Base-by-base conservation (phyloP, 2,888 invertebrate species). In the Oxytorus armatus region DNA sequence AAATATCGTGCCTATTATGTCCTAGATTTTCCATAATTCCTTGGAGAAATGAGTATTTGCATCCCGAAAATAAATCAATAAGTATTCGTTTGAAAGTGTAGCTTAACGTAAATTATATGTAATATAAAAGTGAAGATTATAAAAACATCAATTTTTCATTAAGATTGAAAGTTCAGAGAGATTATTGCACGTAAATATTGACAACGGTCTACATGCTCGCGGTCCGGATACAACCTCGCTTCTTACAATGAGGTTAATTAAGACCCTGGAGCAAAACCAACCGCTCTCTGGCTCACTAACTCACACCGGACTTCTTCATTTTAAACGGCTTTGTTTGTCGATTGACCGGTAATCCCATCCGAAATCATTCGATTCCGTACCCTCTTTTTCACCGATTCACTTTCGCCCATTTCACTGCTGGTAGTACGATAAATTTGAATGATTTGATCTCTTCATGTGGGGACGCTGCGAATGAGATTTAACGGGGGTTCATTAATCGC, bases 241-340 rank as follows among this genome's bases (percentile, higher is more conserved):
- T 81, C 83, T 86, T 85, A 81, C 84, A 79, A 82, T 80, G 77
- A 78, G 79, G 84, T 86, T 88, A 88, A 88, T 88, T 88, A 87
- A 88, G 86, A 87, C 73, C 84, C 82, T 83, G 29, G 10, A 57
- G 57, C 49, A 70, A 39, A 63, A 65, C 36, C 65, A 63, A 59
- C 33, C 29, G 23, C 47, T 61, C 29, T 49, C 36, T n/a, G 23
- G 57, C 42, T 61, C 44, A n/a, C 59, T n/a, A 44, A 51, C 44
- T 57, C 59, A 66, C 55, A 51, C 73, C 77, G 72, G 49, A 78
- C 36, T 70, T 82, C 73, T 72, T 83, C 82, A 80, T 84, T 57
- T 68, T 33, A 42, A 63, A 36, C 77, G 51, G 59, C 77, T 85
- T 84, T 84, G 83, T 81, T 81, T 70, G 81, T 75, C 83, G 83